Evolutionary conservation across 1,140 invertebrate genomes (phyloP).

Genomic region (Drosophila lowei): DNA sequence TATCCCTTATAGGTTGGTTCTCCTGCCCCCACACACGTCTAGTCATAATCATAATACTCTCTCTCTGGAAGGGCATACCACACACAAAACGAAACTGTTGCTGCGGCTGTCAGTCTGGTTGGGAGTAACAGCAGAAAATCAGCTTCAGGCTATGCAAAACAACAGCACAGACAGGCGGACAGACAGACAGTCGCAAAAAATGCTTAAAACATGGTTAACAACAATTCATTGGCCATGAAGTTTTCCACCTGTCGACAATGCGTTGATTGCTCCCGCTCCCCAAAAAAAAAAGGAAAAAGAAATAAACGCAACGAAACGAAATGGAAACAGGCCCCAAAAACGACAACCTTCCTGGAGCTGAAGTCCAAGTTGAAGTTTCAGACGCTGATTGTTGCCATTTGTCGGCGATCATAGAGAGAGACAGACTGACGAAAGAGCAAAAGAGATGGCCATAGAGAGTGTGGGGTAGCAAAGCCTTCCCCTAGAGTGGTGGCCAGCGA

Average conservation of each 20-base stretch:
- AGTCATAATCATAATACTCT: too few relatives aligned
- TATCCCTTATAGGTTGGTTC: too few relatives aligned
- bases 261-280: conserved; percentile 72
- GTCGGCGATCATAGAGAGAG: conserved; percentile 46
- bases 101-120: conserved; percentile 57
- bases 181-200: conserved; percentile 1
- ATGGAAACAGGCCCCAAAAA: too few relatives aligned
- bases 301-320: too few relatives aligned
- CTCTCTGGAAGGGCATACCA: too few relatives aligned
- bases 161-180: conserved; percentile 25
- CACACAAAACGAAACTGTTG: conserved; percentile 62
- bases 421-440: conserved; percentile 9
- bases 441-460: background rate
- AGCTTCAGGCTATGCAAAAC: conserved; percentile 48
- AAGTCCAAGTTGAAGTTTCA: conserved; percentile 33
- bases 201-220: conserved; percentile 23
- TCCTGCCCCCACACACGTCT: too few relatives aligned
- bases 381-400: conserved; percentile 73
- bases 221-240: conserved; percentile 73
- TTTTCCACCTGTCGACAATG: conserved; percentile 76
- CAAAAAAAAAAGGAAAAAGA: conserved; percentile 19
- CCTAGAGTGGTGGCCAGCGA: conserved; percentile 30
- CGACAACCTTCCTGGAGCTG: conserved; percentile 15
- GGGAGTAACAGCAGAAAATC: conserved; percentile 32
- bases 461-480: conserved; percentile 12